Evolutionary conservation across 2,888 invertebrate genomes (phyloP), one percentile per base, ranked within the genome.

Genomic region (Cyclophora albipunctata): DNA sequence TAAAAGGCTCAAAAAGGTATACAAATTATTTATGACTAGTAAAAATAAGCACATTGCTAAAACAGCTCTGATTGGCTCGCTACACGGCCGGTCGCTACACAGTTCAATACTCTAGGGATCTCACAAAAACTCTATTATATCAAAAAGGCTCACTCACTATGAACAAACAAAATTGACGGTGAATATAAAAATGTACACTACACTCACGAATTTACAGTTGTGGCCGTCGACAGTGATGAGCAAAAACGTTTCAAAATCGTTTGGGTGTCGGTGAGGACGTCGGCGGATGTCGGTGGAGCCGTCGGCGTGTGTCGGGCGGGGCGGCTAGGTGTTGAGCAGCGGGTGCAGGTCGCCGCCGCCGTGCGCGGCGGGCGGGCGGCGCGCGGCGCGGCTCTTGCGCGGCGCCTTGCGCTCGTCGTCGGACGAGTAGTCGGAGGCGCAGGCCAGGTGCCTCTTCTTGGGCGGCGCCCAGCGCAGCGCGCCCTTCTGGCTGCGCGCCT

Each of bases 1-100:
- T 20, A 20, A 20, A 20, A 20, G 20, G 2, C 20, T 20, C 20
- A 20, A 20, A 20, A 20, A 57, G 44, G 52, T 54, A 78, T 78
- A 87, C 80, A 85, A 85, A 85, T 71, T 71, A 75, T 84, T 82
- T 81, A 85, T 84, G 84, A 84, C 84, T 85, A 86, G 85, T 83
- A 85, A 81, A 75, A 78, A 78, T 75, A 78, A 77, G 78, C 77
- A 81, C 76, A 82, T 73, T 75, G 73, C 67, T 75, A 73, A 71
- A 71, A 73, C 67, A 73, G 71, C 71, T 71, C 34, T 62, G 64
- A 64, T 66, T 43, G 20, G 34, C 7, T 33, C 43, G 5, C 63
- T 63, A 66, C 58, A 63, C 66, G 60, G 62, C 63, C 66, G 61
- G 64, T 69, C 69, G 66, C 69, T 61, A 64, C 62, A 66, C 61